phyloP scores from a whole-genome alignment of 2,797 vertebrate species.

The Monodelphis domestica region DNA sequence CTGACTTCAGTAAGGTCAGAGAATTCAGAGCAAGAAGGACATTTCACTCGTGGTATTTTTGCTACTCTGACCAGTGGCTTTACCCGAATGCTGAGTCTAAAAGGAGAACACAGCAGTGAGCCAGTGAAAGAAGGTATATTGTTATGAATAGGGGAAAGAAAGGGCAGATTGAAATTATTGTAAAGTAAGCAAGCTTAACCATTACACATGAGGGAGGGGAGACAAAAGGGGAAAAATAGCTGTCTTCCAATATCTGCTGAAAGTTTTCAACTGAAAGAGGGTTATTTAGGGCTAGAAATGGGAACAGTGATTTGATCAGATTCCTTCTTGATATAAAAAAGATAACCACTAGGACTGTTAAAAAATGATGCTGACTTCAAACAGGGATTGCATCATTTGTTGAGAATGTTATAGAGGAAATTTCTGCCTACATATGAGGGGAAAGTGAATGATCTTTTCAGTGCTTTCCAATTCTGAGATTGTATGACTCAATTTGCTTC shows the following conservation, averaged over 20 bases:
- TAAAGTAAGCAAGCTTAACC: slow-evolving; percentile 43
- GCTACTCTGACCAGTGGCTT: slow-evolving; percentile 85
- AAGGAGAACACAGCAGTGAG: slow-evolving; percentile 76
- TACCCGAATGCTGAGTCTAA: slow-evolving; percentile 81
- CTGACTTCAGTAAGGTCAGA: slow-evolving; percentile 61
- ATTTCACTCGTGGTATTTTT: slow-evolving; percentile 82
- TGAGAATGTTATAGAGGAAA: not conserved
- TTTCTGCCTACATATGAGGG: not conserved
- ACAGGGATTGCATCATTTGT: not conserved
- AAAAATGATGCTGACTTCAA: not conserved
- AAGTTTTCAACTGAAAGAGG: not conserved
- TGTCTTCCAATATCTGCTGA: slow-evolving; percentile 29
- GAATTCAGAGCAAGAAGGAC: slow-evolving; percentile 77
- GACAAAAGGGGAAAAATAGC: not conserved
- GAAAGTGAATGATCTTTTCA: not conserved
- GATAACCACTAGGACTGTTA: not conserved
- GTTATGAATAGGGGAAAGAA: slow-evolving; percentile 40
- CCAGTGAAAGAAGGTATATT: slow-evolving; percentile 62
- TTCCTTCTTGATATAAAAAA: not conserved
- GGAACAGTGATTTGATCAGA: not conserved
- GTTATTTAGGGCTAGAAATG: not conserved
- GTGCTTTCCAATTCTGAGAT: not conserved
- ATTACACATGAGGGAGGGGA: slow-evolving; percentile 27
- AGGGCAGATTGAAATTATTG: slow-evolving; percentile 43
- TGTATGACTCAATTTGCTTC: slow-evolving; percentile 6